Percentiles rank a stretch among this genome's conserved stretches.
Evolutionary conservation across 2,113 vertebrate genomes (phyloP).

Genomic region (Hydrolagus affinis): DNA sequence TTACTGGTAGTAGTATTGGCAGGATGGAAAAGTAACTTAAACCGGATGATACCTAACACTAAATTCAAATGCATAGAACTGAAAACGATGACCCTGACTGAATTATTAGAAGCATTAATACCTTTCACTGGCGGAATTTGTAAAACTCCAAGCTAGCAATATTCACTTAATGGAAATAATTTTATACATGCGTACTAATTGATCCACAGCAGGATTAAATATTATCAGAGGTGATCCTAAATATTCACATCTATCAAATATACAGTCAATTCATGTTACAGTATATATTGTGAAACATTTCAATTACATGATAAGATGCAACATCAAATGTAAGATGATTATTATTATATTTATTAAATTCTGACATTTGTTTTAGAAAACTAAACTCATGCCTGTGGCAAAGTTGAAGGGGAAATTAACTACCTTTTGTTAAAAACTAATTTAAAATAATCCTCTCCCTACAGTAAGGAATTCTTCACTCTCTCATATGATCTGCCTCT

Average conservation of each 20-base stretch:
- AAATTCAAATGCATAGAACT: not conserved
- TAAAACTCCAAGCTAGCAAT: too few relatives aligned
- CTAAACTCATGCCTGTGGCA: not conserved
- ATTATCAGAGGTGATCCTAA: not conserved
- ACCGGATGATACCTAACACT: not conserved
- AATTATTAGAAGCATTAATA: not conserved
- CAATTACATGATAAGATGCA: too few relatives aligned
- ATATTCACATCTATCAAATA: not conserved
- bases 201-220: not conserved
- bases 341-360: too few relatives aligned
- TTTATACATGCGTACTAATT: not conserved
- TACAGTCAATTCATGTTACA: not conserved
- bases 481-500: too few relatives aligned
- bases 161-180: not conserved
- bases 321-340: too few relatives aligned
- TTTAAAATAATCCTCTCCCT: too few relatives aligned
- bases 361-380: not conserved
- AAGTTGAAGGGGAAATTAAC: not conserved
- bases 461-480: too few relatives aligned
- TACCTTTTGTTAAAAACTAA: too few relatives aligned
- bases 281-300: too few relatives aligned
- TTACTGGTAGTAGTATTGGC: not conserved
- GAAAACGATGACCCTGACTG: not conserved
- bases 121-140: not conserved
- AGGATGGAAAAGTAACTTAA: not conserved